phyloP scores from a whole-genome alignment of 2,888 invertebrate genomes.

The Mythimna ferrago region DNA sequence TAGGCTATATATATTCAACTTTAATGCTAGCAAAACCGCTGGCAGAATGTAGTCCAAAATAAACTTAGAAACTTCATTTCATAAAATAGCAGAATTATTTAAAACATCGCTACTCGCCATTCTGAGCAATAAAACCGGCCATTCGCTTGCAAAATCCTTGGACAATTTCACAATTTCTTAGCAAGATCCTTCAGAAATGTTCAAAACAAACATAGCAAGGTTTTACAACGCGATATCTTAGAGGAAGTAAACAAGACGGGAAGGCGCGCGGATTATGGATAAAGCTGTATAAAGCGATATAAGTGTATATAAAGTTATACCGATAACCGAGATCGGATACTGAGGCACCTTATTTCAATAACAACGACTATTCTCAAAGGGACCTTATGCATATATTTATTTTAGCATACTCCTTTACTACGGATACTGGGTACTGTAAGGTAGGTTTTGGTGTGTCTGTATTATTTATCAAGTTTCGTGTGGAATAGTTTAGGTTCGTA shows the following conservation, averaged over 20 bases:
- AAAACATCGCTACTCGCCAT: background rate
- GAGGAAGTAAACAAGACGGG: slow-evolving; percentile 74
- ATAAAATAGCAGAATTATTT: background rate
- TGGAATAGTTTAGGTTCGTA: background rate
- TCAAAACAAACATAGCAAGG: slow-evolving; percentile 59
- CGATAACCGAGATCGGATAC: slow-evolving; percentile 80
- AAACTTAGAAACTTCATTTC: background rate
- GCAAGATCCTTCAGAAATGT: slow-evolving; percentile 42
- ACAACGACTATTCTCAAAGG: slow-evolving; percentile 80
- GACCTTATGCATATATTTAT: slow-evolving; percentile 76
- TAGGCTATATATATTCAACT: no score
- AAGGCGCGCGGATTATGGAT: slow-evolving; percentile 76
- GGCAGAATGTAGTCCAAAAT: background rate
- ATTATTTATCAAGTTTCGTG: background rate
- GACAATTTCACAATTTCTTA: slow-evolving; percentile 32
- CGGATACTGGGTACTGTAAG: slow-evolving; percentile 50
- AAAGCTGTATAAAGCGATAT: slow-evolving; percentile 71
- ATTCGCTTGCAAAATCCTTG: slow-evolving; percentile 16
- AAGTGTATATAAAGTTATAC: slow-evolving; percentile 72
- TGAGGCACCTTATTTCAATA: slow-evolving; percentile 85
- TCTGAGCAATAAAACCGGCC: background rate
- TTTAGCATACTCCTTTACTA: slow-evolving; percentile 71
- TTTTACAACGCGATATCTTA: slow-evolving; percentile 71
- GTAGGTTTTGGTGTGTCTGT: slow-evolving; percentile 30
- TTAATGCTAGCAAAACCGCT: no score